Percentiles rank a stretch among this genome's conserved stretches.
phyloP scores from a whole-genome alignment of 2,113 vertebrate species.

The Psittacula cyanocephala region DNA sequence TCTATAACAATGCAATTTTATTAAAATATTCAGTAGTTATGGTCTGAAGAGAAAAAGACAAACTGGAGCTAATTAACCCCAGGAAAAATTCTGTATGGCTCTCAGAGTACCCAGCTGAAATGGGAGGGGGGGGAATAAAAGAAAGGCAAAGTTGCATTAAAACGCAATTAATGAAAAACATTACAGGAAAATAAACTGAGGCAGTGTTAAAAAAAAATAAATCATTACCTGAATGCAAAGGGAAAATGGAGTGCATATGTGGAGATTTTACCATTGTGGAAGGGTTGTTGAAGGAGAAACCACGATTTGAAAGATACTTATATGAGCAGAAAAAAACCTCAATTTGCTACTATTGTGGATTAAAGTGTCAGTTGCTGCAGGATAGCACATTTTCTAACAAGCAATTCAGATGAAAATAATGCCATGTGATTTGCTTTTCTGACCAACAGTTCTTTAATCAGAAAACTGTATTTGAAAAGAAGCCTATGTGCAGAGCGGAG shows the following conservation, averaged over 20 bases:
- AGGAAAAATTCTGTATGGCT: background rate
- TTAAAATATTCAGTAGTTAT: constrained; percentile 15
- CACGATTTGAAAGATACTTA: background rate
- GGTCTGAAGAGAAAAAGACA: background rate
- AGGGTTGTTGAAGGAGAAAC: background rate
- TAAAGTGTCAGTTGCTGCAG: background rate
- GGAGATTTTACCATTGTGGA: background rate
- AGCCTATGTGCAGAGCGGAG: background rate
- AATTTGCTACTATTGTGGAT: accelerated
- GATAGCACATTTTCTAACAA: background rate
- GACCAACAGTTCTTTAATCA: background rate
- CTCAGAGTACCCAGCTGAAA: background rate
- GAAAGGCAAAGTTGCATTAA: background rate
- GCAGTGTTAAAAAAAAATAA: background rate
- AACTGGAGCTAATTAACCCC: background rate
- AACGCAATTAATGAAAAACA: background rate
- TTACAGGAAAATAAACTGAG: background rate
- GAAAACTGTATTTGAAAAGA: background rate
- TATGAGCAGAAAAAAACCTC: background rate
- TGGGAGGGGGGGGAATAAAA: accelerated
- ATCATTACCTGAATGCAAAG: background rate
- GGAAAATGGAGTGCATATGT: background rate
- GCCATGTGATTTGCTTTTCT: background rate
- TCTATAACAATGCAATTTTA: background rate
- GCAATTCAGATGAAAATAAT: background rate